Evolutionary conservation across 2,797 vertebrate genomes (phyloP).

Genomic region (Sitta carolinensis): DNA sequence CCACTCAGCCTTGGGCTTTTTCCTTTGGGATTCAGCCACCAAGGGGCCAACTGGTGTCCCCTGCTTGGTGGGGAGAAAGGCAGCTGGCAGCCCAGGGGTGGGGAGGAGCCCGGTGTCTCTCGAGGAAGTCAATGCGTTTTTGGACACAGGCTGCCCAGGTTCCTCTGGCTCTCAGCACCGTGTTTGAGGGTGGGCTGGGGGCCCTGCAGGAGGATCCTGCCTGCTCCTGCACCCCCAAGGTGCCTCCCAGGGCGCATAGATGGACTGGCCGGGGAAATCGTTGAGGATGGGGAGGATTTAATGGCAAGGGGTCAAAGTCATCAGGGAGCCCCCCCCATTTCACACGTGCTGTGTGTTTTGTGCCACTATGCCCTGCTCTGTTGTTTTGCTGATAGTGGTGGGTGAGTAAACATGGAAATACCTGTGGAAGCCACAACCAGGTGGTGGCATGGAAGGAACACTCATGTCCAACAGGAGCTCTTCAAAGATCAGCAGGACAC

Average conservation of each 20-base stretch:
- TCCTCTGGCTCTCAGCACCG: conserved; percentile 71
- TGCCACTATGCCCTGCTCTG: conserved; percentile 66
- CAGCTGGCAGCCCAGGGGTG: accelerated
- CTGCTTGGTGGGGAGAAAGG: background rate
- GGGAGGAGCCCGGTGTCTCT: background rate
- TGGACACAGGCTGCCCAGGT: conserved; percentile 73
- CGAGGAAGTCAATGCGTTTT: conserved; percentile 14
- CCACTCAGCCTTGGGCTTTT: background rate
- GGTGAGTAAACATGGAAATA: conserved; percentile 80
- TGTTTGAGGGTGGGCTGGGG: conserved; percentile 77
- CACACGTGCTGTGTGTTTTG: accelerated
- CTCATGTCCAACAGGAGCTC: conserved; percentile 78
- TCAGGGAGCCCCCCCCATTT: accelerated
- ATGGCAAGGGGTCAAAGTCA: background rate
- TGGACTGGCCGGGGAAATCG: conserved; percentile 76
- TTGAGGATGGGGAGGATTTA: conserved; percentile 62
- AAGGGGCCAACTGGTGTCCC: accelerated
- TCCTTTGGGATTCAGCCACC: background rate
- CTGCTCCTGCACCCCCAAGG: conserved; percentile 72
- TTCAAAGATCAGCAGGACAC: conserved; percentile 74
- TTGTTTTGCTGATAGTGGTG: conserved; percentile 74
- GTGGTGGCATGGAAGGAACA: conserved; percentile 82
- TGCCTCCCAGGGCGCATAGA: conserved; percentile 81
- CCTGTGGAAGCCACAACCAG: conserved; percentile 83
- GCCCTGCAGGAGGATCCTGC: conserved; percentile 80